Percentiles rank a stretch among this genome's conserved stretches.
Conservation (phyloP, 2,888 invertebrate species). For the Drosophila incognita region DNA sequence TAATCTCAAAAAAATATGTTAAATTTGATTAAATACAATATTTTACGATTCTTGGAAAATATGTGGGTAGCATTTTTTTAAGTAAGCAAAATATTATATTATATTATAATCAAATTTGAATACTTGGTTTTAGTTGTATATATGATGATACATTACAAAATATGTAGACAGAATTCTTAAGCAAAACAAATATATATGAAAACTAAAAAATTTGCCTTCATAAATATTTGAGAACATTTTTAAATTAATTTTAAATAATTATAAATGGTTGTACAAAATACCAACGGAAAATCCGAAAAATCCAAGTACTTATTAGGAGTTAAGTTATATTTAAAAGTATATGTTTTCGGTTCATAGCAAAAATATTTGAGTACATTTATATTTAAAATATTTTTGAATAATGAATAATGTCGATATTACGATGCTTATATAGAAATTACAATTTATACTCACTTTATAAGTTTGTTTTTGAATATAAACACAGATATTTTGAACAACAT, state of each 20-base stretch:
- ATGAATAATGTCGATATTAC: background rate
- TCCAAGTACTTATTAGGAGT: background rate
- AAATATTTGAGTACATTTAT: background rate
- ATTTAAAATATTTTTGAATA: background rate
- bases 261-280: background rate
- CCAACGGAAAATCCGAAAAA: background rate
- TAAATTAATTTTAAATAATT: background rate
- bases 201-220: background rate
- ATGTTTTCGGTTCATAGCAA: background rate
- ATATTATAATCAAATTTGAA: background rate
- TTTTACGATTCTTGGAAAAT: background rate
- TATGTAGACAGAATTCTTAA: background rate
- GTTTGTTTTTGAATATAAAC: conserved; percentile 16
- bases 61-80: background rate
- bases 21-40: background rate
- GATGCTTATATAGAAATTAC: conserved; percentile 6
- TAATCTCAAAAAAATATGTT: background rate
- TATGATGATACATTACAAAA: background rate
- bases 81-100: background rate
- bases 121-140: background rate
- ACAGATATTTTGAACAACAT: conserved; percentile 8
- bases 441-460: conserved; percentile 48
- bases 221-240: background rate
- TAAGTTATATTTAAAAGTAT: background rate
- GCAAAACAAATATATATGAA: background rate